Percentiles rank a stretch among this genome's conserved stretches.
These are phyloP conservation scores for Okamejei kenojei DNA, from an alignment of 2,797 vertebrate species.

Conservation along the genomic window DNA sequence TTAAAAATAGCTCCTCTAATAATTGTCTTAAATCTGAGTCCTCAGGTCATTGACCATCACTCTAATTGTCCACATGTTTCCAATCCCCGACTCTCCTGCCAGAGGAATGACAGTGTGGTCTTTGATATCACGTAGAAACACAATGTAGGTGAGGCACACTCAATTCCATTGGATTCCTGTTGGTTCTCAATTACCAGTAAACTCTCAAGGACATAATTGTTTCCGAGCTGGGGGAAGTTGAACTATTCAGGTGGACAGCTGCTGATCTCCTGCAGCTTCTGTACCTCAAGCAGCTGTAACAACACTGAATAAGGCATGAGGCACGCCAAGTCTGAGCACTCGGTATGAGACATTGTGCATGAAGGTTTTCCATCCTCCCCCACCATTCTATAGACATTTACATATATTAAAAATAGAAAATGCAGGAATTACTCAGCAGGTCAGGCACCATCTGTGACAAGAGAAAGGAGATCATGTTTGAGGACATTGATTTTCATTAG, in stretches of 20 bases:
- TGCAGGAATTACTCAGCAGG: neutral
- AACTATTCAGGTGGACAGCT: neutral
- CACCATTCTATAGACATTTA: neutral
- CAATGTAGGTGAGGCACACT: neutral
- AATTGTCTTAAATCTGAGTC: neutral
- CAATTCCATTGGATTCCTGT: neutral
- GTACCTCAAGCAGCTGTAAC: neutral
- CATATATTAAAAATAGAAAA: neutral
- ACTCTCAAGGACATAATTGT: neutral
- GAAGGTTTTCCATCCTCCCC: neutral
- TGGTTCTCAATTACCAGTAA: neutral
- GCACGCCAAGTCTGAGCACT: neutral
- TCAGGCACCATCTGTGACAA: neutral
- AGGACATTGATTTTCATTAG: neutral
- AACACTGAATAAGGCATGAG: neutral
- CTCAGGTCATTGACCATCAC: neutral
- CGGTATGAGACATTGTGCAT: neutral
- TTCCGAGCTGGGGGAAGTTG: neutral
- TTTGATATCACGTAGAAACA: neutral
- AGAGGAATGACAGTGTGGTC: neutral
- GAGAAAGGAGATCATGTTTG: neutral
- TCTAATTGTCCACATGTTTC: too few species aligned
- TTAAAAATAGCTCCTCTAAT: neutral
- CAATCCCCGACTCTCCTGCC: neutral
- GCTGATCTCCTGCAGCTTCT: neutral